Base-by-base conservation (phyloP, 2,797 vertebrate species). In the Triplophysa bombifrons region DNA sequence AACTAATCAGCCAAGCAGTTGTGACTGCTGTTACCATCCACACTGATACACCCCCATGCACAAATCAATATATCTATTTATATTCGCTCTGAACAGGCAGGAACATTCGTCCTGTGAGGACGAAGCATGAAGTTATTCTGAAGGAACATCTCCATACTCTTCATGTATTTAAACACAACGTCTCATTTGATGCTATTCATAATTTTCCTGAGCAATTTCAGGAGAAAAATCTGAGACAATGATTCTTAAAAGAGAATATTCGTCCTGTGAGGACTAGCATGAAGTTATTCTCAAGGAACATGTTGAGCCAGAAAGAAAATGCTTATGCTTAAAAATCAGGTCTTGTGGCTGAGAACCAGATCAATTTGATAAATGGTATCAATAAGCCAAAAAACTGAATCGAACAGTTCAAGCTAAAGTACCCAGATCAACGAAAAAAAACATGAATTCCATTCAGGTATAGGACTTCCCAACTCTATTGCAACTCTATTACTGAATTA, bases 1-100 rank as follows among this genome's bases (percentile, higher is more conserved):
- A 83, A 84, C 83, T 83, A 83, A 82, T 83, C 81, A 83, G 77
- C 74, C 34, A 61, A 76, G 74, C 63, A 84, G 82, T 82, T 81
- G 80, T 70, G 77, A 78, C 74, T 70, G 17, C 63, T 22, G 69
- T 78, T 63, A 30, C 58, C 72, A 30, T 72, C 68, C 73, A 69
- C 72, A 58, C 34, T 68, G 73, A 73, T 73, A 66, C 58, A 80
- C 65, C 75, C 16, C 70, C 56, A 13, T 78, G 56, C 44, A 55
- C 48, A 63, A 64, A 78, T 78, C 76, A 78, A 78, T 72, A 78
- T 44, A 78, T 72, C 34, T 71, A 78, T 78, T 65, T 72, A 78
- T 78, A 64, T 72, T 78, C 67, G 34, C 60, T 34, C 46, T 72
- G 60, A 65, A 61, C 27, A 17, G 2, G 14, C 5, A 61, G 5